Evolutionary conservation across 2,888 invertebrate genomes (phyloP).

Genomic region (Phengaris alcon): DNA sequence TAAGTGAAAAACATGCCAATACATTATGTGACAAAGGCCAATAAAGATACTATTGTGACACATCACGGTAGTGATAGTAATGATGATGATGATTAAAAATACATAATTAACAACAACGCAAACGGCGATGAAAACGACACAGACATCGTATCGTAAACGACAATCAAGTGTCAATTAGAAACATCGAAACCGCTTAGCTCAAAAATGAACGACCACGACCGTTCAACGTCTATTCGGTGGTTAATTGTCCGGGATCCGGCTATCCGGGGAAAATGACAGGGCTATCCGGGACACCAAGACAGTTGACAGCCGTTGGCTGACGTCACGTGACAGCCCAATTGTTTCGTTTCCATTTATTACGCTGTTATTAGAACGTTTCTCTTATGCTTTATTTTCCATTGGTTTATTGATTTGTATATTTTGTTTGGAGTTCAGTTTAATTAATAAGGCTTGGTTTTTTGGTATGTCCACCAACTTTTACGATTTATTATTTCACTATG

Average conservation of each 20-base stretch:
- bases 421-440: neutral
- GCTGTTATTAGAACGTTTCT: constrained; percentile 3
- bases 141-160: neutral
- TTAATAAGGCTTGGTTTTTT: neutral
- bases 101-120: neutral
- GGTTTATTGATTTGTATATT: neutral
- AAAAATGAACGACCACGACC: constrained; percentile 6
- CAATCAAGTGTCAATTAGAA: constrained; percentile 12
- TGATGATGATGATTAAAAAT: neutral
- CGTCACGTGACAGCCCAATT: constrained; percentile 6
- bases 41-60: too few species aligned
- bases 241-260: constrained; percentile 12
- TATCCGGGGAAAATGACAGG: neutral
- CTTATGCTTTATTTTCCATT: neutral
- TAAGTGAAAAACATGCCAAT: too few species aligned
- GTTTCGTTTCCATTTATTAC: constrained; percentile 11
- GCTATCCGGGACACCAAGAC: neutral
- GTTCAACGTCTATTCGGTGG: neutral
- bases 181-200: constrained; percentile 17
- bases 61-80: too few species aligned
- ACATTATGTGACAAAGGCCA: too few species aligned
- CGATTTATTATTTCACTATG: too few species aligned
- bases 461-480: neutral
- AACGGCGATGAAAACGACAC: neutral
- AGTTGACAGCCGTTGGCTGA: neutral